Evolutionary conservation across 2,888 invertebrate genomes (phyloP).

Genomic region (Ophonus ardosiacus): DNA sequence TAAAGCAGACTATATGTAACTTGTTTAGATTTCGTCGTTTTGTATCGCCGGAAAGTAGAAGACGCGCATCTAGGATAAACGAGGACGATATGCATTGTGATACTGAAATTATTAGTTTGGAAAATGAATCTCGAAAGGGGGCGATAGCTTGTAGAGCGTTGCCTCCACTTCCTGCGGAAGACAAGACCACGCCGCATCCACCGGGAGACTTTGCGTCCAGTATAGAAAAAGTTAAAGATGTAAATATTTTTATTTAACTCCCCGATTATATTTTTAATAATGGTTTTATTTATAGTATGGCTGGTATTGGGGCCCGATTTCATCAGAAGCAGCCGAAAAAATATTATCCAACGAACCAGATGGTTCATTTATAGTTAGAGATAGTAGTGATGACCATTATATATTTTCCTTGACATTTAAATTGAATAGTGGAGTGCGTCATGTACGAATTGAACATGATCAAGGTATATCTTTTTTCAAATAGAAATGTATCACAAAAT

Average conservation of each 20-base stretch:
- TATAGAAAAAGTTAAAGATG: constrained; percentile 95
- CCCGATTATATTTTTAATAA: not conserved
- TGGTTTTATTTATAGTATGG: constrained; percentile 84
- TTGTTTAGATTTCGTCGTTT: constrained; percentile 85
- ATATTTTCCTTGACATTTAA: constrained; percentile 96
- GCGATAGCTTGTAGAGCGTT: constrained; percentile 80
- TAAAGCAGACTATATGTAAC: constrained; percentile 91
- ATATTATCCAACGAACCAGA: constrained; percentile 94
- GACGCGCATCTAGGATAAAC: constrained; percentile 70
- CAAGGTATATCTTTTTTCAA: constrained; percentile 82
- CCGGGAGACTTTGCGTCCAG: constrained; percentile 92
- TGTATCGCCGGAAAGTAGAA: constrained; percentile 75
- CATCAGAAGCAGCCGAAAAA: constrained; percentile 94
- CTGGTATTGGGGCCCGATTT: constrained; percentile 97
- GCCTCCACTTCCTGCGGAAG: constrained; percentile 80
- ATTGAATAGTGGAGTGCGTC: constrained; percentile 91
- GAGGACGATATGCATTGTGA: constrained; percentile 73
- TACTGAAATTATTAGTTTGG: constrained; percentile 71
- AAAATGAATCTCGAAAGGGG: constrained; percentile 62
- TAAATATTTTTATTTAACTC: constrained; percentile 77
- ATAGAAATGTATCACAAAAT: not conserved
- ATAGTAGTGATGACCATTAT: constrained; percentile 96
- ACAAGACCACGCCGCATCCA: constrained; percentile 72
- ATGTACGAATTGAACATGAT: constrained; percentile 96
- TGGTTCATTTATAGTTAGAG: constrained; percentile 95